phyloP scores from a whole-genome alignment of 2,888 invertebrate genomes.

The Oithona nana region DNA sequence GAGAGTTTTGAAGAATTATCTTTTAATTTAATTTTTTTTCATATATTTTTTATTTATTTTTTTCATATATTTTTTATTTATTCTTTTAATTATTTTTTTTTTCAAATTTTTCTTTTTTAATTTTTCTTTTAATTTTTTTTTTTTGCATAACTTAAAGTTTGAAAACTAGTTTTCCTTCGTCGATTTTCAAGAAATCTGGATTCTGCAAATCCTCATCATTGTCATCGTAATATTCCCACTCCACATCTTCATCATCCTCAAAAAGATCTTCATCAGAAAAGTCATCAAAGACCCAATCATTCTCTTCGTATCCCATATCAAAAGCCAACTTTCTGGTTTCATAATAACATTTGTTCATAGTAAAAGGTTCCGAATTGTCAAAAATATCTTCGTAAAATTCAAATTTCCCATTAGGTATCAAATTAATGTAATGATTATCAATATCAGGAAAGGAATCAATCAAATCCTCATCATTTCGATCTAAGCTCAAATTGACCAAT shows the following conservation, averaged over 20 bases:
- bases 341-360: neutral
- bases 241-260: neutral
- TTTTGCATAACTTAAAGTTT: no score
- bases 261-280: neutral
- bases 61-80: no score
- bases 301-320: neutral
- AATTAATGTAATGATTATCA: neutral
- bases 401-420: neutral
- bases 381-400: neutral
- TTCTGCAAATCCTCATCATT: neutral
- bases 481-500: neutral
- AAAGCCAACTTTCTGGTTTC: neutral
- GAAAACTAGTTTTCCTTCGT: no score
- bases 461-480: neutral
- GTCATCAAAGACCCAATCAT: neutral
- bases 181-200: neutral
- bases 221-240: slow-evolving; percentile 1
- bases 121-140: no score
- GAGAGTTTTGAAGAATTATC: no score
- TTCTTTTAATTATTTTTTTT: no score
- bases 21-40: no score
- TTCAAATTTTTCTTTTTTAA: no score
- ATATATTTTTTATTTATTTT: no score
- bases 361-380: neutral
- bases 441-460: neutral